A percentile compares a stretch with the other conserved stretches of the same genome.
phyloP scores from a whole-genome alignment of 2,113 vertebrate genomes.

The Siniperca knerii region DNA sequence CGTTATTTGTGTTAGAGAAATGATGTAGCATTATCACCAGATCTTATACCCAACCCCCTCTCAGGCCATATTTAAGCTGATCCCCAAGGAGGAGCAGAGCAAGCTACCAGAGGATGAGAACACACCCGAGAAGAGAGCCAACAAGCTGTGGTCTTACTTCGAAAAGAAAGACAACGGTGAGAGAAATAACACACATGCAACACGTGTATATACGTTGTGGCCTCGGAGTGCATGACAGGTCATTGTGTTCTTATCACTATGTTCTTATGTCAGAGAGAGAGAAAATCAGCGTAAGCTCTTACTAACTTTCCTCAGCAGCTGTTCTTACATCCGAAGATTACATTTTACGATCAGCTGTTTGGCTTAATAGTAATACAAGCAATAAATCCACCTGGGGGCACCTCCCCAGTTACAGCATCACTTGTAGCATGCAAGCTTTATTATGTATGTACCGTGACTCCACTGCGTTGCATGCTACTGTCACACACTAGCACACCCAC shows the following conservation, averaged over 20 bases:
- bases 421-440: constrained; percentile 57
- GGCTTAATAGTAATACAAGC: constrained; percentile 51
- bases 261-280: constrained; percentile 20
- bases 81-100: constrained; percentile 86
- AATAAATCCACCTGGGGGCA: constrained; percentile 66
- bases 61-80: constrained; percentile 94
- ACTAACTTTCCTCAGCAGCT: constrained; percentile 60
- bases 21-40: constrained; percentile 28
- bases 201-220: background rate
- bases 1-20: constrained; percentile 35
- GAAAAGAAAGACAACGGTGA: constrained; percentile 90
- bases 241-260: background rate
- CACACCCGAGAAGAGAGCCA: constrained; percentile 90
- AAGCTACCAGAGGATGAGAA: constrained; percentile 89
- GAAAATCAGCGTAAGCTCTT: constrained; percentile 30
- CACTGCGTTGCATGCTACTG: constrained; percentile 33
- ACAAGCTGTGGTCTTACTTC: constrained; percentile 91
- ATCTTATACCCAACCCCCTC: constrained; percentile 39
- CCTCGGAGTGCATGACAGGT: background rate
- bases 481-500: background rate
- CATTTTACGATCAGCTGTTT: constrained; percentile 59
- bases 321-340: constrained; percentile 61
- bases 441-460: constrained; percentile 22
- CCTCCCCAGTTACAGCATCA: constrained; percentile 24
- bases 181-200: background rate